Percentiles rank a stretch among this genome's conserved stretches.
Conservation (phyloP, 2,888 invertebrate genomes). For the Cremastobaeus sp. region DNA sequence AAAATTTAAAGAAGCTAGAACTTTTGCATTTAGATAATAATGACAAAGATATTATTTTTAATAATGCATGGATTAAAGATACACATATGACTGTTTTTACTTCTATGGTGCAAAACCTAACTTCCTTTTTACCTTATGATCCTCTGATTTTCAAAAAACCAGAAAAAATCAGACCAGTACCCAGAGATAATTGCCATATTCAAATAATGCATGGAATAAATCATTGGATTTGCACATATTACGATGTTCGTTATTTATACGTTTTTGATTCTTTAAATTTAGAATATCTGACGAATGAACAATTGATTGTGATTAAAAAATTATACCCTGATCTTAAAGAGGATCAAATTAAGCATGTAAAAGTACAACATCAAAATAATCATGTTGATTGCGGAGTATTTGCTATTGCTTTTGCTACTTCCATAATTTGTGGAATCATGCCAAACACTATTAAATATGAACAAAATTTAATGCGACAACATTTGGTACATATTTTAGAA, state of each 20-base stretch:
- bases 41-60: background rate
- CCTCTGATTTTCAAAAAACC: background rate
- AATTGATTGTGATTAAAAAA: conserved; percentile 3
- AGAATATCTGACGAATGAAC: background rate
- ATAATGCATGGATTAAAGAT: conserved; percentile 13
- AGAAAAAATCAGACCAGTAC: conserved; percentile 24
- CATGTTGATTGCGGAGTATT: conserved; percentile 29
- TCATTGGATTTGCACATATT: no score
- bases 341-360: background rate
- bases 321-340: conserved; percentile 12
- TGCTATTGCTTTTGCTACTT: conserved; percentile 26
- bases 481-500: conserved; percentile 22
- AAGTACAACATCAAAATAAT: no score
- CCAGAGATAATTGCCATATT: background rate
- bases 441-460: conserved; percentile 7
- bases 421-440: background rate
- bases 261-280: conserved; percentile 17
- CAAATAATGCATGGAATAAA: conserved; percentile 11
- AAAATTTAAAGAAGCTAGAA: conserved; percentile 1
- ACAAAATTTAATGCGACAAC: background rate
- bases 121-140: conserved; percentile 24
- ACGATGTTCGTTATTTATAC: conserved; percentile 1
- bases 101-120: conserved; percentile 14
- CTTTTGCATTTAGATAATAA: background rate
- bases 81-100: conserved; percentile 16